Conservation (phyloP, 2,888 invertebrate genomes). For the Drosophila mulleri region DNA sequence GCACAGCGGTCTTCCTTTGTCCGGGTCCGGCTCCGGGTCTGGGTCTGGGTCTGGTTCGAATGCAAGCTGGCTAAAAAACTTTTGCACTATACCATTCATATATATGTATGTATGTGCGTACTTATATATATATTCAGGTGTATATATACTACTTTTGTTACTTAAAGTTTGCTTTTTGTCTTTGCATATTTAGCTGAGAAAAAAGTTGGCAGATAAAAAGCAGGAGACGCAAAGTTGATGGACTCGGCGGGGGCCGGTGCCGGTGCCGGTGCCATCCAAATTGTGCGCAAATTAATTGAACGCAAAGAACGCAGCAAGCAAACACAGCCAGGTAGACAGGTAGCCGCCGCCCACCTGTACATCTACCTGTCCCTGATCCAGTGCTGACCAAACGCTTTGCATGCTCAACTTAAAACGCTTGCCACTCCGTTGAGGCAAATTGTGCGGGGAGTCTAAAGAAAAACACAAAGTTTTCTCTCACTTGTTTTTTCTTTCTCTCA, state of each 20-base stretch:
- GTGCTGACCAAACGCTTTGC: constrained; percentile 69
- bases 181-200: constrained; percentile 58
- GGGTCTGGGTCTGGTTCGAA: constrained; percentile 23
- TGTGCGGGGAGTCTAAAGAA: constrained; percentile 31
- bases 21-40: background rate
- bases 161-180: constrained; percentile 80
- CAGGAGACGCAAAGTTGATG: constrained; percentile 54
- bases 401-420: constrained; percentile 78
- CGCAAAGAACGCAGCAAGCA: constrained; percentile 78
- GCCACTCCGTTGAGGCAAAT: constrained; percentile 37
- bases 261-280: constrained; percentile 64
- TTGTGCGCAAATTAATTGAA: constrained; percentile 81
- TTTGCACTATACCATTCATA: constrained; percentile 64
- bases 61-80: constrained; percentile 48
- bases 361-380: constrained; percentile 12
- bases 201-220: constrained; percentile 25
- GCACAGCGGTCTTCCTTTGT: constrained; percentile 49
- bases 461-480: constrained; percentile 39
- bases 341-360: background rate
- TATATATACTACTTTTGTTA: constrained; percentile 68
- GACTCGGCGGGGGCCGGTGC: constrained; percentile 53
- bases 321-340: constrained; percentile 57
- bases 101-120: constrained; percentile 6
- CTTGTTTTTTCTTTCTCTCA: constrained; percentile 11
- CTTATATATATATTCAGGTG: constrained; percentile 3